A percentile compares a stretch with the other conserved stretches of the same genome.
Evolutionary conservation across 1,140 invertebrate genomes (phyloP).

Genomic region (Trichonephila clavipes): DNA sequence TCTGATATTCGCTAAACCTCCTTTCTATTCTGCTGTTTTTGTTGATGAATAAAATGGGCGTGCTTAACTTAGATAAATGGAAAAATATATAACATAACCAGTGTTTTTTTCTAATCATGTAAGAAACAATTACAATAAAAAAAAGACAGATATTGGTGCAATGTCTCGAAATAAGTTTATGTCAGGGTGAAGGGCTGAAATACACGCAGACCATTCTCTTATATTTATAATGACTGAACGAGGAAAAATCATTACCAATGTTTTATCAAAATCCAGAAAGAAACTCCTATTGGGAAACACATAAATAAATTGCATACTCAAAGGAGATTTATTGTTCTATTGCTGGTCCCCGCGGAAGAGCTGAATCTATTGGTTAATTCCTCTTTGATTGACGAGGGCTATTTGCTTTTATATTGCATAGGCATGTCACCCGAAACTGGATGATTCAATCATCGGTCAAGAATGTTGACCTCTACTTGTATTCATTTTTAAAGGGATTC

Average conservation of each 20-base stretch:
- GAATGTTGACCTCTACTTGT: not conserved
- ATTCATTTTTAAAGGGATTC: too few species aligned
- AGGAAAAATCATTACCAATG: not conserved
- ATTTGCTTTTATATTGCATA: not conserved
- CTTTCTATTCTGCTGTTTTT: too few species aligned
- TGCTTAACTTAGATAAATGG: too few species aligned
- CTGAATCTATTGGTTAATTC: not conserved
- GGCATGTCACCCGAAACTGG: not conserved
- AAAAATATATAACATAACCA: too few species aligned
- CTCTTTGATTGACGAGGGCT: constrained; percentile 11
- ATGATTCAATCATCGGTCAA: not conserved
- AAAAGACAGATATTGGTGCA: not conserved
- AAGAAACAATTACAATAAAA: not conserved
- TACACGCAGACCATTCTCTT: not conserved
- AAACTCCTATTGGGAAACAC: not conserved
- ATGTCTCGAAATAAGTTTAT: not conserved
- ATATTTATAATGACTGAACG: not conserved
- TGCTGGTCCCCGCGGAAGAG: not conserved
- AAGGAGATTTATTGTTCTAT: constrained; percentile 3
- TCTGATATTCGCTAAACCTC: too few species aligned
- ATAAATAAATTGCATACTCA: not conserved
- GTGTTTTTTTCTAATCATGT: too few species aligned
- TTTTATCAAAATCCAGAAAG: not conserved
- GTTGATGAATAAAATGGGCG: too few species aligned
- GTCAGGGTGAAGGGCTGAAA: constrained; percentile 11